phyloP scores from a whole-genome alignment of 2,888 invertebrate genomes.

The Eupithecia exiguata region DNA sequence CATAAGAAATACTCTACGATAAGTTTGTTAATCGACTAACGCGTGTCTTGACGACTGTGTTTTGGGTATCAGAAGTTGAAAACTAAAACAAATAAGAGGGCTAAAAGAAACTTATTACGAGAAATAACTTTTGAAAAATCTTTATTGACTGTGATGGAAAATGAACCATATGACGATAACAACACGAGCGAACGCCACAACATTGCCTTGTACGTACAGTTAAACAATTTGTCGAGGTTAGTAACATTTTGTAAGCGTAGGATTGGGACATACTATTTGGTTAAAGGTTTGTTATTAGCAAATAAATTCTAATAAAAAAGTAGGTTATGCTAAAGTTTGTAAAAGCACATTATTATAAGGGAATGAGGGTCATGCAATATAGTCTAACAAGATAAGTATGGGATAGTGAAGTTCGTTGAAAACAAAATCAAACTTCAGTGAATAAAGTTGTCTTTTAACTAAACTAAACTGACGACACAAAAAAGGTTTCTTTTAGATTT shows the following conservation, averaged over 20 bases:
- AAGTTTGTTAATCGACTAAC: neutral
- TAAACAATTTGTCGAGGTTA: conserved; percentile 21
- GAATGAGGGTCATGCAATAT: neutral
- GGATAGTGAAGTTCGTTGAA: neutral
- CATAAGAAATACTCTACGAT: neutral
- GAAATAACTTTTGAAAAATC: neutral
- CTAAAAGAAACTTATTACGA: neutral
- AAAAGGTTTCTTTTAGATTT: neutral
- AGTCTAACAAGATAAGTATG: neutral
- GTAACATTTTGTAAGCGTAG: conserved; percentile 19
- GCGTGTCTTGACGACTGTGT: neutral
- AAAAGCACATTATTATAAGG: neutral
- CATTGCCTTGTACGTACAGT: conserved; percentile 59
- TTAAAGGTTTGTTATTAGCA: neutral
- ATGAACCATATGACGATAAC: conserved; percentile 53
- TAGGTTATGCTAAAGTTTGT: neutral
- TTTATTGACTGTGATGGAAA: conserved; percentile 35
- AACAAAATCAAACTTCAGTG: neutral
- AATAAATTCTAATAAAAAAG: neutral
- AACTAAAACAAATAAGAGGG: neutral
- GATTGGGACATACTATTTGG: neutral
- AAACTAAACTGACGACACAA: neutral
- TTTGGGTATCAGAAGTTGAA: neutral
- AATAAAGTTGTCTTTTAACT: neutral
- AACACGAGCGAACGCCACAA: conserved; percentile 82